Conservation (phyloP, 2,113 vertebrate species). For the Empidonax alnorum region DNA sequence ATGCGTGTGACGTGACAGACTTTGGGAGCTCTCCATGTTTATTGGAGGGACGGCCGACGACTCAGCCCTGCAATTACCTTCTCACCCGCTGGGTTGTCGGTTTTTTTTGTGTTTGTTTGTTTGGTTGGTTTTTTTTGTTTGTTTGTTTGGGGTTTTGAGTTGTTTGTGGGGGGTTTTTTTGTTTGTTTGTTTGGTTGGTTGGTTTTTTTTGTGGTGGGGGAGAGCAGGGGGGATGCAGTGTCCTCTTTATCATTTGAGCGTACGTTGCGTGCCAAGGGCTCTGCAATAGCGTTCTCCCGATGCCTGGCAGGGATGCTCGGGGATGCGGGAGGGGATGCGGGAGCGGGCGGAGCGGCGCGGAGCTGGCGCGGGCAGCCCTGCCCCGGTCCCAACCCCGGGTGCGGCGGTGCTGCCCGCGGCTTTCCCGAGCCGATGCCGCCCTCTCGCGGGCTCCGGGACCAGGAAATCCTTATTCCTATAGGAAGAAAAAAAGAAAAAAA, state of each 20-base stretch:
- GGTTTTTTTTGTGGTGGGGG: neutral
- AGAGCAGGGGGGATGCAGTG: neutral
- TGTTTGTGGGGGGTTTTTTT: too few species aligned
- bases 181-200: too few species aligned
- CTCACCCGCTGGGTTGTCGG: neutral
- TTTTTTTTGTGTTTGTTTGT: too few species aligned
- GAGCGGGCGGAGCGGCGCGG: neutral
- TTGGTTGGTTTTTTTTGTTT: too few species aligned
- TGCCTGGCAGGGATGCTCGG: neutral
- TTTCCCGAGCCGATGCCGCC: constrained; percentile 48
- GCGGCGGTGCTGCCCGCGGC: neutral
- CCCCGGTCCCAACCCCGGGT: too few species aligned
- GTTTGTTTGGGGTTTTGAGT: too few species aligned
- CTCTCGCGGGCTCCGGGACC: constrained; percentile 11
- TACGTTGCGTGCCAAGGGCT: rapidly evolving
- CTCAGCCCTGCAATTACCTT: neutral
- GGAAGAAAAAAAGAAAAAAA: neutral
- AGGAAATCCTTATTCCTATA: rapidly evolving
- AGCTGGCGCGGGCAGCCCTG: neutral
- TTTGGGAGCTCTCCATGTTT: neutral
- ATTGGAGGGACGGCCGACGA: neutral
- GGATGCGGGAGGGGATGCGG: neutral
- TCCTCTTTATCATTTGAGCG: neutral
- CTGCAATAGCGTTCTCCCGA: neutral
- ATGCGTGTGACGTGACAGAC: neutral